These are phyloP conservation scores for Mormyrops boulengeri DNA, from an alignment of 2,797 vertebrate species.

Conservation along the genomic window DNA sequence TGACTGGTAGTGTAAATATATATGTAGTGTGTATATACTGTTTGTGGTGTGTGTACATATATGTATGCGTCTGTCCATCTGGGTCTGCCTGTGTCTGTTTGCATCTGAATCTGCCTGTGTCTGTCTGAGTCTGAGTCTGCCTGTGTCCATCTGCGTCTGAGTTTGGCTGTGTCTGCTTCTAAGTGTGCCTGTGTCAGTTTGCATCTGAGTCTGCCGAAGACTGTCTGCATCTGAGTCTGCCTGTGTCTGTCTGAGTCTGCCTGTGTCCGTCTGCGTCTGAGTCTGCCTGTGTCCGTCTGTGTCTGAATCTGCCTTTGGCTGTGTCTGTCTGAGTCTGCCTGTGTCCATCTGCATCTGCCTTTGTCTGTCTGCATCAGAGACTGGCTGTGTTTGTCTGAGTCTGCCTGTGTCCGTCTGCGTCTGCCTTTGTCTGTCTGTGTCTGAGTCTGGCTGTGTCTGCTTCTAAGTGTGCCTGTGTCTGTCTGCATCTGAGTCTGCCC, in stretches of 20 bases:
- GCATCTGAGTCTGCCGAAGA: too few species aligned
- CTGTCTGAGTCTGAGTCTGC: too few species aligned
- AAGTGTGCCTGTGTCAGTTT: too few species aligned
- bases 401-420: background rate
- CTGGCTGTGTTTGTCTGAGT: too few species aligned
- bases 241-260: background rate
- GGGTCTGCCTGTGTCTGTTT: background rate
- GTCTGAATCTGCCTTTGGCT: too few species aligned
- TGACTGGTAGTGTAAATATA: background rate
- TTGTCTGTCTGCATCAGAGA: background rate
- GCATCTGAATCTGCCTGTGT: too few species aligned
- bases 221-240: background rate
- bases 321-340: too few species aligned
- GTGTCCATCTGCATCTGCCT: background rate
- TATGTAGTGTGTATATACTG: background rate
- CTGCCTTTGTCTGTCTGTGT: background rate
- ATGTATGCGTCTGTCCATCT: background rate
- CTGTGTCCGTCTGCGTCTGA: background rate
- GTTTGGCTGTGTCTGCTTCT: too few species aligned
- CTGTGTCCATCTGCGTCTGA: too few species aligned
- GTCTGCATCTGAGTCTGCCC: background rate
- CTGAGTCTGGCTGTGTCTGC: too few species aligned
- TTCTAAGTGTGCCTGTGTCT: too few species aligned
- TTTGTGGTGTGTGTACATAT: background rate
- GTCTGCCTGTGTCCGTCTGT: too few species aligned